phyloP scores from a whole-genome alignment of 2,888 invertebrate genomes.

The Ctena decussata region DNA sequence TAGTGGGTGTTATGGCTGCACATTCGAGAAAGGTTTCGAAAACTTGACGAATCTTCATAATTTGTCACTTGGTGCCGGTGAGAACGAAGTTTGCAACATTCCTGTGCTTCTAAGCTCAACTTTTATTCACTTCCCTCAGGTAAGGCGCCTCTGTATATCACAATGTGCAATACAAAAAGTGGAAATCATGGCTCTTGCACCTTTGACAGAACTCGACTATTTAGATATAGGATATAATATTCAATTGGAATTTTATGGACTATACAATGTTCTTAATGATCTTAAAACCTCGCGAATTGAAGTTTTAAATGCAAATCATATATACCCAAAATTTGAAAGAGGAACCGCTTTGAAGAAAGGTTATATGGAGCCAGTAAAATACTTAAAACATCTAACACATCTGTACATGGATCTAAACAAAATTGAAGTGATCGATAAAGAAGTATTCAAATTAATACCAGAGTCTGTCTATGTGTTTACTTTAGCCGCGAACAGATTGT shows the following conservation, averaged over 20 bases:
- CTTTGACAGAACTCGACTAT: slow-evolving; percentile 4
- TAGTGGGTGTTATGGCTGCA: not conserved
- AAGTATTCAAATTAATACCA: slow-evolving; percentile 25
- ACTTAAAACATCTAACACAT: slow-evolving; percentile 22
- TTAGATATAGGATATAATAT: slow-evolving; percentile 52
- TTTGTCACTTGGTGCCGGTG: not conserved
- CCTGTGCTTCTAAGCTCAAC: slow-evolving; percentile 1
- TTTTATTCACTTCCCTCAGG: slow-evolving; percentile 22
- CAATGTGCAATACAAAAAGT: slow-evolving; percentile 32
- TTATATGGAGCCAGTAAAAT: slow-evolving; percentile 28
- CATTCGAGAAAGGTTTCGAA: slow-evolving; percentile 18
- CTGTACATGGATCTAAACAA: slow-evolving; percentile 59
- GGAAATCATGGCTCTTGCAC: slow-evolving; percentile 16
- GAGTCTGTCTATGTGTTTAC: slow-evolving; percentile 25
- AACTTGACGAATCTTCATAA: slow-evolving; percentile 18
- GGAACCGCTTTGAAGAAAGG: slow-evolving; percentile 23
- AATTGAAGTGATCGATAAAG: slow-evolving; percentile 48
- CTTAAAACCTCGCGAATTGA: slow-evolving; percentile 14
- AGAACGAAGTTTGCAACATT: slow-evolving; percentile 7
- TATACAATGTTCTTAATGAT: slow-evolving; percentile 38
- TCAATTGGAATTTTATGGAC: slow-evolving; percentile 35
- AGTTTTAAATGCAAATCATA: slow-evolving; percentile 36
- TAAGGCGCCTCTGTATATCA: slow-evolving; percentile 22
- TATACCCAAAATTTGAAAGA: slow-evolving; percentile 21
- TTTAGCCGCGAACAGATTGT: slow-evolving; percentile 46